Evolutionary conservation across 2,113 vertebrate species (phyloP).

Genomic region (Cyprinus carpio): DNA sequence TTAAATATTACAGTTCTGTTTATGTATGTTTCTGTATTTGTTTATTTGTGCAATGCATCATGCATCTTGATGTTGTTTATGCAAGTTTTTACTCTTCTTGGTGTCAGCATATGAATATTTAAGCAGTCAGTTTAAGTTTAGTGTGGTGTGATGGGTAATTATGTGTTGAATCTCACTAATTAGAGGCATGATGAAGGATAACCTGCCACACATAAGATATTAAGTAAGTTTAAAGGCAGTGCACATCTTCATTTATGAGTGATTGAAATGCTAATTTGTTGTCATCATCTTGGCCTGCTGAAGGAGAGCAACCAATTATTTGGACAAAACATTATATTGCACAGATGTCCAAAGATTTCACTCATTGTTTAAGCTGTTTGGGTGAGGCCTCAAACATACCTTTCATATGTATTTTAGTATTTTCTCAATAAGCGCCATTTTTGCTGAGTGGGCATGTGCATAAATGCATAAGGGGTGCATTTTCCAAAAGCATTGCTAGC

Average conservation of each 20-base stretch:
- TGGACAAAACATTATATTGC: background rate
- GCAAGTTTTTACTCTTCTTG: background rate
- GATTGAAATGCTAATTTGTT: constrained; percentile 8
- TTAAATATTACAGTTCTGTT: background rate
- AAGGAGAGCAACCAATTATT: background rate
- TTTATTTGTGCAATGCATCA: no score
- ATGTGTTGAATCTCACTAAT: constrained; percentile 16
- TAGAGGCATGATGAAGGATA: constrained; percentile 12
- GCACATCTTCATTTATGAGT: constrained; percentile 4
- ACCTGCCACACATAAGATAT: constrained; percentile 3
- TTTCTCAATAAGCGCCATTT: no score
- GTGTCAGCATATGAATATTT: constrained; percentile 13
- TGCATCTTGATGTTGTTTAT: background rate
- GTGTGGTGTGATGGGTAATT: constrained; percentile 22
- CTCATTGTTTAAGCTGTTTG: background rate
- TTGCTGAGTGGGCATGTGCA: no score
- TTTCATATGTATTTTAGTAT: background rate
- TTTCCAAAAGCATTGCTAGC: no score
- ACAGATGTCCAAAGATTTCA: background rate
- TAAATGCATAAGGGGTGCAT: no score
- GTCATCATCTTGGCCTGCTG: background rate
- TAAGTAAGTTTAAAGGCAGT: constrained; percentile 20
- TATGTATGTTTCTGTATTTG: background rate
- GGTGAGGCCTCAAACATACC: background rate
- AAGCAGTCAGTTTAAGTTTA: constrained; percentile 6